phyloP scores from a whole-genome alignment of 1,140 invertebrate genomes.

The Cyclargus thomasi region DNA sequence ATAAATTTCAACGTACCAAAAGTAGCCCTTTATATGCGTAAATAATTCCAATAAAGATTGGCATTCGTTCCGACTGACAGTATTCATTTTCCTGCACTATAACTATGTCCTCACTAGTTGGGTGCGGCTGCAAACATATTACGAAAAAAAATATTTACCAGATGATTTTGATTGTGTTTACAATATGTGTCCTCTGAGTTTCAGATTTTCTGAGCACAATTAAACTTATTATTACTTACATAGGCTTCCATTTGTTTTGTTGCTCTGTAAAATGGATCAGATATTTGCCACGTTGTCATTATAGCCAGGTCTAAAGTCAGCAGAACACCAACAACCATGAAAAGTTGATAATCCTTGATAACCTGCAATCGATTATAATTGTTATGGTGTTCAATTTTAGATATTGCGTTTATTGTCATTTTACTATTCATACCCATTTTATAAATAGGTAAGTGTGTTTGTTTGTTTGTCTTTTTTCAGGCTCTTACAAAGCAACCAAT shows the following conservation, averaged over 20 bases:
- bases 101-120: constrained; percentile 90
- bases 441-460: too few species aligned
- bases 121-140: constrained; percentile 81
- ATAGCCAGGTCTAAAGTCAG: constrained; percentile 94
- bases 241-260: constrained; percentile 92
- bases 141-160: neutral
- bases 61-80: constrained; percentile 96
- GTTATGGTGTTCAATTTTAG: neutral
- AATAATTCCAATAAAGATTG: constrained; percentile 94
- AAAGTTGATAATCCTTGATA: constrained; percentile 98
- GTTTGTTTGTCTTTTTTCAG: too few species aligned
- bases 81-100: constrained; percentile 97
- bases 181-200: too few species aligned
- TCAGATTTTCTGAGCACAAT: too few species aligned
- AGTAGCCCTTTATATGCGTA: constrained; percentile 98
- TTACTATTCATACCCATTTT: too few species aligned
- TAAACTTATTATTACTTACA: too few species aligned
- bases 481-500: too few species aligned
- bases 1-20: constrained; percentile 81
- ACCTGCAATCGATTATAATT: constrained; percentile 78
- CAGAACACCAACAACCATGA: constrained; percentile 96
- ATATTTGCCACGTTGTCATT: constrained; percentile 97
- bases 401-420: too few species aligned
- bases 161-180: too few species aligned
- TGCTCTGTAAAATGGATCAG: constrained; percentile 95